Base-by-base conservation (phyloP, 2,888 invertebrate genomes). In the Clunio marinus region DNA sequence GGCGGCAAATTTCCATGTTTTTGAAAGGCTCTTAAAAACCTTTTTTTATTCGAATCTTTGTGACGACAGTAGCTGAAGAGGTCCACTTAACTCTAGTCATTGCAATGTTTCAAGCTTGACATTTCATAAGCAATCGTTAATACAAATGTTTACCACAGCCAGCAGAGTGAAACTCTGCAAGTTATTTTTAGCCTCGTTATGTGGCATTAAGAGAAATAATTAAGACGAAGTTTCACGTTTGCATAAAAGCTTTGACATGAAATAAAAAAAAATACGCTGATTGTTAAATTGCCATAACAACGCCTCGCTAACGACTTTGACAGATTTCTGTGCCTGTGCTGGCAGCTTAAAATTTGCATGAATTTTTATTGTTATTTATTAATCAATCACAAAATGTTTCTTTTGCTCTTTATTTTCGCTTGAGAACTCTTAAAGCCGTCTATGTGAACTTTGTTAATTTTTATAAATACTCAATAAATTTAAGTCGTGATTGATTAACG, bases 341-440 rank as follows among this genome's bases (percentile, higher is more conserved):
- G 22, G 51, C 51, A 51, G 27, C 57, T 24, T 27, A 25, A 22
- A 25, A 57, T 25, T 25, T 57, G 57, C 24, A 51, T 51, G 51
- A 51, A n/a, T 51, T 59, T 59, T 59, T 59, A 59, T 59, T 59
- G n/a, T 59, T 28, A 59, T 59, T 59, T 59, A 59, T 59, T 59
- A 59, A 59, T 59, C 59, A 59, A 59, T 59, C 35, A 17, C 28
- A 59, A 25, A n/a, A n/a, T n/a, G n/a, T n/a, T n/a, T n/a, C n/a
- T n/a, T n/a, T n/a, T n/a, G n/a, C n/a, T n/a, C n/a, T n/a, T n/a
- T n/a, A n/a, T n/a, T n/a, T n/a, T n/a, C n/a, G n/a, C n/a, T n/a
- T n/a, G n/a, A n/a, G n/a, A n/a, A n/a, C n/a, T n/a, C n/a, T n/a
- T n/a, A n/a, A n/a, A n/a, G n/a, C n/a, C n/a, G n/a, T n/a, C n/a